These are phyloP conservation scores for Psix sp. DNA, from an alignment of 1,140 invertebrate species.

Conservation along the genomic window DNA sequence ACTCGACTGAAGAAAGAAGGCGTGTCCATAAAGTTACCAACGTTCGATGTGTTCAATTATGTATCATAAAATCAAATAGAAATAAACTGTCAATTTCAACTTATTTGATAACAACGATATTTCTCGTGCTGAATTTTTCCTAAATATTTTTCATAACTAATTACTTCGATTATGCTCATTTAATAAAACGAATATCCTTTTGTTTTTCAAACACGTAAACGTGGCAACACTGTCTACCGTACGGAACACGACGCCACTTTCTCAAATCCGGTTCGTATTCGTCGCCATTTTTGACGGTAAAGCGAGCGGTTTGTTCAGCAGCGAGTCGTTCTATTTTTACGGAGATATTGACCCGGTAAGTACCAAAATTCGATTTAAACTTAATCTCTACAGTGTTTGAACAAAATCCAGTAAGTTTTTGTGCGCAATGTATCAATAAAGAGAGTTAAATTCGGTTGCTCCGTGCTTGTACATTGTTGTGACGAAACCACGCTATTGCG, in stretches of 20 bases:
- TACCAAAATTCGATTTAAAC: conserved; percentile 5
- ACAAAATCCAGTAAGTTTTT: background rate
- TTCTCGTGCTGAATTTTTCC: conserved; percentile 26
- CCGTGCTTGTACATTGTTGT: conserved; percentile 14
- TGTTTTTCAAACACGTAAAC: background rate
- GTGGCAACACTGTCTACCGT: conserved; percentile 23
- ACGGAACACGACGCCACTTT: conserved; percentile 42
- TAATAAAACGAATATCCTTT: conserved; percentile 6
- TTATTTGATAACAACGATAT: no score
- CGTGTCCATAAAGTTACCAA: conserved; percentile 35
- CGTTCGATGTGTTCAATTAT: no score
- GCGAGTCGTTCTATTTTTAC: conserved; percentile 33
- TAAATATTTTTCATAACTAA: conserved; percentile 52
- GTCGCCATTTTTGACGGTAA: conserved; percentile 48
- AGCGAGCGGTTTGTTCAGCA: conserved; percentile 19
- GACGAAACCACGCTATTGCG: conserved; percentile 42
- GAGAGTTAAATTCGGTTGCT: background rate
- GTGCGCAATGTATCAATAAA: no score
- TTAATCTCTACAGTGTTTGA: background rate
- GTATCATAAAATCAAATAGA: no score
- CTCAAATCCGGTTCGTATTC: conserved; percentile 23
- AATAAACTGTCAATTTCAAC: no score
- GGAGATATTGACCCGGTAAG: conserved; percentile 32
- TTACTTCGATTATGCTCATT: conserved; percentile 50
- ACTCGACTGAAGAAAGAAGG: conserved; percentile 29